phyloP scores from a whole-genome alignment of 2,888 invertebrate species.

The Trilocha varians region DNA sequence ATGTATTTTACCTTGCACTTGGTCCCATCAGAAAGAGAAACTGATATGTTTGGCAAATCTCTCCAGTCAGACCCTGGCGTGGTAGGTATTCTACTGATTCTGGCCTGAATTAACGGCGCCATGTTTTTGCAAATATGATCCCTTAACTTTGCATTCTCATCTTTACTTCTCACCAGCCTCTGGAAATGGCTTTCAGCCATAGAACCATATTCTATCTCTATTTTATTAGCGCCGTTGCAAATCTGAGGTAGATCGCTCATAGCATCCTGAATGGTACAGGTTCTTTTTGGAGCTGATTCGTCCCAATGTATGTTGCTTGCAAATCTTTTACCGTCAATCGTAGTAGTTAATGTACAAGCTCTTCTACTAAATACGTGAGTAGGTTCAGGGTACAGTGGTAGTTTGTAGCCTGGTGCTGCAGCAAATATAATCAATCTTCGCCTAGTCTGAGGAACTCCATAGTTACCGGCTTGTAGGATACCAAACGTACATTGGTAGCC shows the following conservation, averaged over 20 bases:
- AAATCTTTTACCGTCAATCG: conserved; percentile 62
- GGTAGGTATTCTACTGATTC: conserved; percentile 83
- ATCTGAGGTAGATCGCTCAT: conserved; percentile 87
- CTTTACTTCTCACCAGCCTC: conserved; percentile 75
- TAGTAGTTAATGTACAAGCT: conserved; percentile 73
- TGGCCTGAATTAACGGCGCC: conserved; percentile 83
- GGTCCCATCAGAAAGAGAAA: conserved; percentile 80
- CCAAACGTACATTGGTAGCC: conserved; percentile 92
- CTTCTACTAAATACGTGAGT: conserved; percentile 82
- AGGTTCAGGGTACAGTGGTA: conserved; percentile 87
- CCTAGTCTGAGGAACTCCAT: conserved; percentile 88
- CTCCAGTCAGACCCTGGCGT: conserved; percentile 88
- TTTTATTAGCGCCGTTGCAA: conserved; percentile 78
- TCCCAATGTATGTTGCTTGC: conserved; percentile 74
- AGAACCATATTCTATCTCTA: conserved; percentile 80
- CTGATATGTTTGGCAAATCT: conserved; percentile 84
- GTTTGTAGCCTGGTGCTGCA: conserved; percentile 82
- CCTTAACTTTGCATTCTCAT: conserved; percentile 69
- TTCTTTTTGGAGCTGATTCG: conserved; percentile 82
- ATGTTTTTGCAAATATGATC: conserved; percentile 91
- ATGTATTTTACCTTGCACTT: conserved; percentile 64
- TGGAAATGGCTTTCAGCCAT: conserved; percentile 85
- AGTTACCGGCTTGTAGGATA: conserved; percentile 88
- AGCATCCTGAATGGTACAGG: conserved; percentile 85
- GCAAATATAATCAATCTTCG: conserved; percentile 85